Evolutionary conservation across 2,797 vertebrate species (phyloP).

Genomic region (Paramormyrops hopkinsi): DNA sequence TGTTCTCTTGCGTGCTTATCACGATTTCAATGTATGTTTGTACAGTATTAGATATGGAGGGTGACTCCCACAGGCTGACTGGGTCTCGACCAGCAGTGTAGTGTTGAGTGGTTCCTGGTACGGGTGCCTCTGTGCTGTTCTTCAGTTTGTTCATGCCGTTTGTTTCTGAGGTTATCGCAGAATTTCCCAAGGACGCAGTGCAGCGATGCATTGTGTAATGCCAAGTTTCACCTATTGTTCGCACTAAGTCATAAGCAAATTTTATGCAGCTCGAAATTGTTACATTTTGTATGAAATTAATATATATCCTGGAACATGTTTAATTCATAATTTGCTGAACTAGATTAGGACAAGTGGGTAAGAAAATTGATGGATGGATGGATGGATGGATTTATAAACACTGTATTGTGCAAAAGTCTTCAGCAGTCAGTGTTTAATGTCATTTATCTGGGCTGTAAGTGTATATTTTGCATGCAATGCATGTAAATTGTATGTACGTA

Average conservation of each 20-base stretch:
- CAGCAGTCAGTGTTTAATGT: neutral
- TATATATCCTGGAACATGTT: neutral
- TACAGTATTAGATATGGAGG: conserved; percentile 41
- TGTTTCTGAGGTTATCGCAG: conserved; percentile 31
- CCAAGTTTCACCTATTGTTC: neutral
- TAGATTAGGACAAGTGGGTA: neutral
- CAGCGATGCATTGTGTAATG: neutral
- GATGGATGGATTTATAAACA: neutral
- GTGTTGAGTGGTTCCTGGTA: conserved; percentile 56
- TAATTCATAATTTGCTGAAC: neutral
- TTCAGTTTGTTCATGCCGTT: conserved; percentile 36
- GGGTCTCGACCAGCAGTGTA: conserved; percentile 47
- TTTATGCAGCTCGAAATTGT: neutral
- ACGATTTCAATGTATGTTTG: conserved; percentile 43
- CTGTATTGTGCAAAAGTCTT: neutral
- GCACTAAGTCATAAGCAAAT: neutral
- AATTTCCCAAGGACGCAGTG: neutral
- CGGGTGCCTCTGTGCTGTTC: conserved; percentile 50
- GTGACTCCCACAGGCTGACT: conserved; percentile 43
- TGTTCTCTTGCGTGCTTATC: conserved; percentile 33
- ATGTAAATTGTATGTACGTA: neutral
- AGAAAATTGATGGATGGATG: neutral
- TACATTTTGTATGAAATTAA: neutral
- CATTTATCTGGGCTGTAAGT: neutral
- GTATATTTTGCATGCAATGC: neutral